Conservation (phyloP, 2,888 invertebrate species). For the Drosophila neonasuta region DNA sequence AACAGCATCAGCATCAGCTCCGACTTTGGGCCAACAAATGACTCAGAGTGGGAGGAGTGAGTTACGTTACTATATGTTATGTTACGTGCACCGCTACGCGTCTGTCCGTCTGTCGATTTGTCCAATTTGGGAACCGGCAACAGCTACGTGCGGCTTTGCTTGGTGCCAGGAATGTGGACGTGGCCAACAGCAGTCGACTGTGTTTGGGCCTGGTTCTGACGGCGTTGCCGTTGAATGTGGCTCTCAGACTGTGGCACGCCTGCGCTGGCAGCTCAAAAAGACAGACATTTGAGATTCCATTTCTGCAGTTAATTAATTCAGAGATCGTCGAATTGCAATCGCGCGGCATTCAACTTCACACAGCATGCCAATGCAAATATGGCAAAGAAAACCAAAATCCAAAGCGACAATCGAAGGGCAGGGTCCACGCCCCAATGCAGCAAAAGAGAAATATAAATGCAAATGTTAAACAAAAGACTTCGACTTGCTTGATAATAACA, state of each 20-base stretch:
- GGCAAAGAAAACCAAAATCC: background rate
- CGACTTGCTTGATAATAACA: slow-evolving; percentile 36
- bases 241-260: slow-evolving; percentile 37
- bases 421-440: slow-evolving; percentile 21
- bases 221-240: slow-evolving; percentile 5
- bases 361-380: slow-evolving; percentile 57
- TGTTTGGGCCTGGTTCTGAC: slow-evolving; percentile 22
- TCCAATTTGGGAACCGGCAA: slow-evolving; percentile 39
- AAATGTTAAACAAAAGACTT: slow-evolving; percentile 18
- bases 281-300: slow-evolving; percentile 57
- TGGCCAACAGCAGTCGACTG: slow-evolving; percentile 44
- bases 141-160: slow-evolving; percentile 43
- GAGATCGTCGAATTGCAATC: slow-evolving; percentile 43
- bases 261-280: slow-evolving; percentile 43
- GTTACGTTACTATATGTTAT: slow-evolving; percentile 3
- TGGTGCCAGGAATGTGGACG: slow-evolving; percentile 55
- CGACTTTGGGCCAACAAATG: slow-evolving; percentile 8
- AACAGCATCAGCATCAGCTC: background rate
- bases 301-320: slow-evolving; percentile 57
- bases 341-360: slow-evolving; percentile 53
- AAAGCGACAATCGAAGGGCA: slow-evolving; percentile 37
- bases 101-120: slow-evolving; percentile 12
- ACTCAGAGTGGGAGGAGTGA: slow-evolving; percentile 4
- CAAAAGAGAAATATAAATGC: slow-evolving; percentile 14
- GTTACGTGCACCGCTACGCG: slow-evolving; percentile 27